These are phyloP conservation scores for Elymnias hypermnestra DNA, from an alignment of 1,140 invertebrate genomes.

Conservation along the genomic window DNA sequence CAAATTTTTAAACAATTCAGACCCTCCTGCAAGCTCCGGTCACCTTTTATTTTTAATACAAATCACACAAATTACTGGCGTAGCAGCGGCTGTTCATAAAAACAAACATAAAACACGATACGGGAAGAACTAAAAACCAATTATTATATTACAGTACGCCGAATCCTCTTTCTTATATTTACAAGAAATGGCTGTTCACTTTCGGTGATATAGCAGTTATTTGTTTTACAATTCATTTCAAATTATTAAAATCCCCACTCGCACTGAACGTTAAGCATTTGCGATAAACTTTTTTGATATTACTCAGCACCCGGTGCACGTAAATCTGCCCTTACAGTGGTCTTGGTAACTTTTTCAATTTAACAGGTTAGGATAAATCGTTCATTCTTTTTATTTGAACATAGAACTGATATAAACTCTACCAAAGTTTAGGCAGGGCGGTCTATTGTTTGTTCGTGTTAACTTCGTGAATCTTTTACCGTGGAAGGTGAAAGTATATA, in stretches of 20 bases:
- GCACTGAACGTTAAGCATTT: constrained; percentile 43
- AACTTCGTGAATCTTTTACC: constrained; percentile 47
- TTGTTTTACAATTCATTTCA: constrained; percentile 46
- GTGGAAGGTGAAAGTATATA: constrained; percentile 9
- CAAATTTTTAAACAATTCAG: constrained; percentile 7
- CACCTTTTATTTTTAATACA: constrained; percentile 6
- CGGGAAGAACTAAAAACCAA: constrained; percentile 22
- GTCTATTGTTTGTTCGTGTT: constrained; percentile 52
- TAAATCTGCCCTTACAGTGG: constrained; percentile 69
- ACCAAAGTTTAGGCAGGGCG: constrained; percentile 41
- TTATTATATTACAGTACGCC: constrained; percentile 17
- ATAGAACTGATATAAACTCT: constrained; percentile 69
- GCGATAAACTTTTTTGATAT: constrained; percentile 72
- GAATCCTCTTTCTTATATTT: constrained; percentile 28
- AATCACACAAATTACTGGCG: constrained; percentile 4
- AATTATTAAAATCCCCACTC: constrained; percentile 54
- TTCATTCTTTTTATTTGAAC: constrained; percentile 73
- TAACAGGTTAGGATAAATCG: constrained; percentile 74
- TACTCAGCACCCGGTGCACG: constrained; percentile 65
- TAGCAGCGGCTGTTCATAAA: constrained; percentile 11
- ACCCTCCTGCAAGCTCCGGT: neutral
- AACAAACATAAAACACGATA: constrained; percentile 13
- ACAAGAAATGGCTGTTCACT: constrained; percentile 23
- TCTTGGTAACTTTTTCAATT: constrained; percentile 73
- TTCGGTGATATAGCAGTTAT: constrained; percentile 27